Evolutionary conservation across 2,113 vertebrate genomes (phyloP).

Genomic region (Morone chrysops): DNA sequence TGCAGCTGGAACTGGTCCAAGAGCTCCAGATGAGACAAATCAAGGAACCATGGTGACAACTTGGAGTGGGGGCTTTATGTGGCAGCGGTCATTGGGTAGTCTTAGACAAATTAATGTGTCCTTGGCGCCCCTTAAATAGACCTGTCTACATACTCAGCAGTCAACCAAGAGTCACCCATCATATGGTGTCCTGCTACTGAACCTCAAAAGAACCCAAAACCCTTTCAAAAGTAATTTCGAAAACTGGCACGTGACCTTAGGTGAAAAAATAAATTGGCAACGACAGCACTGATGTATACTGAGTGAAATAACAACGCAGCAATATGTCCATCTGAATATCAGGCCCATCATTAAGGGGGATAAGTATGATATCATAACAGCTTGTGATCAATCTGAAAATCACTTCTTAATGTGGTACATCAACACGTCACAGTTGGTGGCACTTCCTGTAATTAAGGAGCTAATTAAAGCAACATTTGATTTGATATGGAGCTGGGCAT

Average conservation of each 20-base stretch:
- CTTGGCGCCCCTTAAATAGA: conserved; percentile 69
- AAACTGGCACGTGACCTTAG: conserved; percentile 22
- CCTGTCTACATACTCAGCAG: conserved; percentile 38
- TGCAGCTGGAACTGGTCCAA: conserved; percentile 72
- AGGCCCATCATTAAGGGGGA: conserved; percentile 21
- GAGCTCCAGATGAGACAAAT: conserved; percentile 75
- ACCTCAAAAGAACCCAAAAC: conserved; percentile 36
- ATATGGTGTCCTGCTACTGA: conserved; percentile 42
- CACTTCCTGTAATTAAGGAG: conserved; percentile 65
- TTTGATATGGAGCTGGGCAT: conserved; percentile 36
- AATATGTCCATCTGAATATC: conserved; percentile 31
- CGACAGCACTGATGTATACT: background rate
- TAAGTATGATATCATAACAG: conserved; percentile 29
- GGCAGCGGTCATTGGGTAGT: conserved; percentile 26
- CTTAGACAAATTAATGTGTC: conserved; percentile 74
- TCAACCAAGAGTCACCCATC: conserved; percentile 31
- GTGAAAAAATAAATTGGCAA: background rate
- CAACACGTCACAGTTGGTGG: conserved; percentile 44
- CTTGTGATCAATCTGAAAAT: conserved; percentile 55
- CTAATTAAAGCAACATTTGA: conserved; percentile 61
- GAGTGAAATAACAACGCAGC: conserved; percentile 10
- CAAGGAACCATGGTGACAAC: conserved; percentile 65
- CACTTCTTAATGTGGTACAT: conserved; percentile 44
- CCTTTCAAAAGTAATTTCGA: conserved; percentile 28
- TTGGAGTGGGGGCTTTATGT: conserved; percentile 39